Base-by-base conservation (phyloP, 1,140 invertebrate genomes). In the Yoshiicerus persimilis region DNA sequence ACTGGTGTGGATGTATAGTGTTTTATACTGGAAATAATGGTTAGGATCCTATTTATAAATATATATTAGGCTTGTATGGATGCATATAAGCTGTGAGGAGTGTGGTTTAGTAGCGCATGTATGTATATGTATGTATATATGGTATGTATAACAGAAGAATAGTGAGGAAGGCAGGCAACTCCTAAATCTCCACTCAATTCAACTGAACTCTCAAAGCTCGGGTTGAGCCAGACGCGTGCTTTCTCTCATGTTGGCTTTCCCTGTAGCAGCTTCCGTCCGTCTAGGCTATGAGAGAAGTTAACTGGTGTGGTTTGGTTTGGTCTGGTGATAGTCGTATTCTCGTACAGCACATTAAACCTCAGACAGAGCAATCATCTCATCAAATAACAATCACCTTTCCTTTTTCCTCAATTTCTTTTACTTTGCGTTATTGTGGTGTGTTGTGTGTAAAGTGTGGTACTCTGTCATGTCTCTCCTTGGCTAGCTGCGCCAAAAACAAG, bases 371-470 rank as follows among this genome's bases (percentile, higher is more conserved):
- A 80, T 80, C 75, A 80, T 80, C 75, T 80, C 75, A 80, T 80
- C 75, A 80, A 80, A 80, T 80, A 80, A 80, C 75, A 80, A 80
- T 80, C 75, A 80, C 75, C 32, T 80, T 80, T 80, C 75, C 75
- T 80, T 80, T 56, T 34, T 36, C 75, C 75, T 77, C 75, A 80
- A 80, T 80, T 80, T 80, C 75, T 80, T 80, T 80, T 80, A 80
- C 75, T 80, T 80, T 80, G 38, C 75, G 30, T 70, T 30, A 27
- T 34, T 38, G 75, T 80, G 30, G 30, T 80, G 32, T 80, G 30
- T 32, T 80, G 30, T 20, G 30, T 32, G 75, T 36, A 36, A 20
- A 70, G 27, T 30, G 66, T 70, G 25, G 66, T 70, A 56, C 47
- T 56, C 47, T 56, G 47, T 56, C 47, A 56, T 56, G 47, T 56